A percentile compares a stretch with the other conserved stretches of the same genome.
These are phyloP conservation scores for Willisornis vidua DNA, from an alignment of 2,113 vertebrate genomes.

Conservation along the genomic window DNA sequence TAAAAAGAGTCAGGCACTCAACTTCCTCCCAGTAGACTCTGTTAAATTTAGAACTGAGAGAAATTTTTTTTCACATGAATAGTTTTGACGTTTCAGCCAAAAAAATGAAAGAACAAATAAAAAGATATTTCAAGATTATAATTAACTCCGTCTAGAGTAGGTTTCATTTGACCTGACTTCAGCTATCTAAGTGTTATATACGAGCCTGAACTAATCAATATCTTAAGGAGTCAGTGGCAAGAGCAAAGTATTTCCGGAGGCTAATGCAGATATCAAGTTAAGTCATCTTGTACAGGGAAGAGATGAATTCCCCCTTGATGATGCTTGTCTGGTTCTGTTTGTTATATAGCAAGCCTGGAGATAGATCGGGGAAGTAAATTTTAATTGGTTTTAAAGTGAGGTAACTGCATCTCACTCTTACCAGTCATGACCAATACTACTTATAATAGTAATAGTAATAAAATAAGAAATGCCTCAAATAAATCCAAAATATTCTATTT, in stretches of 20 bases:
- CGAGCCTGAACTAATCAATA: background rate
- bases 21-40: constrained; percentile 47
- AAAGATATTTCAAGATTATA: constrained; percentile 2
- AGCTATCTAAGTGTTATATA: background rate
- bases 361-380: background rate
- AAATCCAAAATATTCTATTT: background rate
- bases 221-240: background rate
- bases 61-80: background rate
- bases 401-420: background rate
- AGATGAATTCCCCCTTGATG: background rate
- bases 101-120: constrained; percentile 23
- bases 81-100: background rate
- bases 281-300: background rate
- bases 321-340: background rate
- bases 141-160: background rate
- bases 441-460: background rate
- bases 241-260: background rate
- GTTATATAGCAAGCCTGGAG: background rate
- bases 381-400: background rate
- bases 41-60: constrained; percentile 37
- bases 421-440: background rate
- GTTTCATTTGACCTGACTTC: background rate
- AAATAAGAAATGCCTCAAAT: background rate
- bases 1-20: constrained; percentile 36
- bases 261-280: background rate